phyloP scores from a whole-genome alignment of 2,113 vertebrate genomes.

The Turdus rufiventris region DNA sequence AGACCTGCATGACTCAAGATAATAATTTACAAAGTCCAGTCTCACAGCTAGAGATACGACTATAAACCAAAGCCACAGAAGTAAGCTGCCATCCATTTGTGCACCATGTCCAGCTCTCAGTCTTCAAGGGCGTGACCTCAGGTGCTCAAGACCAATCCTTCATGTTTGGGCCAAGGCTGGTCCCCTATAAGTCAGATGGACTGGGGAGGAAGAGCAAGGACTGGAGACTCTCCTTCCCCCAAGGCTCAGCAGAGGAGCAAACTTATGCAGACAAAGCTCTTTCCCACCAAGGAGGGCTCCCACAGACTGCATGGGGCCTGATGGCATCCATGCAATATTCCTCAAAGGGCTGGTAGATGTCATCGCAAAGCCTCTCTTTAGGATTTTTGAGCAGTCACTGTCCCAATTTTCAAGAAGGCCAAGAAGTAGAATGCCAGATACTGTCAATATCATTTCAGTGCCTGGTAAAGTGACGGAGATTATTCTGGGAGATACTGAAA shows the following conservation, averaged over 20 bases:
- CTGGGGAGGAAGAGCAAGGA: background rate
- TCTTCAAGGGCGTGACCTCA: background rate
- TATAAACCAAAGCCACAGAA: background rate
- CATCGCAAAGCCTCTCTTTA: background rate
- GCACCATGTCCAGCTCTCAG: rapidly evolving
- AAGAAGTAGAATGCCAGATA: background rate
- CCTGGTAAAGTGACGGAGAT: background rate
- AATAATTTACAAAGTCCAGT: background rate
- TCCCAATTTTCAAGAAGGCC: background rate
- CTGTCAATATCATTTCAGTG: background rate
- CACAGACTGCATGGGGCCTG: too few species aligned
- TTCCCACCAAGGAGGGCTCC: background rate
- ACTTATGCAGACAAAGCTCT: background rate
- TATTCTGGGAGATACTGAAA: background rate
- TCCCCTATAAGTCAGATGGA: background rate
- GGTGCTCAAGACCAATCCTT: background rate
- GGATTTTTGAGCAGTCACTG: background rate
- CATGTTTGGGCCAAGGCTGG: background rate
- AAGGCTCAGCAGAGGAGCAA: background rate
- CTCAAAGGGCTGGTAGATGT: background rate
- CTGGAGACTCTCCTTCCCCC: background rate
- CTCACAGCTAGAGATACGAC: background rate
- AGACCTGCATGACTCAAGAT: background rate
- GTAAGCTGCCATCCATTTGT: background rate
- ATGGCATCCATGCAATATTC: background rate